Percentiles rank a stretch among this genome's conserved stretches.
These are phyloP conservation scores for Ciconia boyciana DNA, from an alignment of 2,113 vertebrate species.

Conservation along the genomic window DNA sequence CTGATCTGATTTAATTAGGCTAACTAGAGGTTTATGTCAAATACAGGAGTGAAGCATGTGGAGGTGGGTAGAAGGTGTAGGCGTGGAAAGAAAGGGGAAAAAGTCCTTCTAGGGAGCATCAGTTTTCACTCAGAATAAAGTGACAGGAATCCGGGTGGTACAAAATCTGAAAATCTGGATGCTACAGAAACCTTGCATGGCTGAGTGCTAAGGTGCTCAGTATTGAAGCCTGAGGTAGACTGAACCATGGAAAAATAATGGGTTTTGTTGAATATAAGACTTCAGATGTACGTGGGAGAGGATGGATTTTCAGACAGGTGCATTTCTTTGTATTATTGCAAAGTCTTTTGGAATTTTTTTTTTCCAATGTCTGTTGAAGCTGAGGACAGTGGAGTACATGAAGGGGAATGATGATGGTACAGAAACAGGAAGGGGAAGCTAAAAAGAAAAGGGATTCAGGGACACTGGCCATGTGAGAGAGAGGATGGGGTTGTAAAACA, in stretches of 20 bases:
- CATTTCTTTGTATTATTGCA: background rate
- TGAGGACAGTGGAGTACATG: background rate
- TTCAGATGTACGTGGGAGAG: background rate
- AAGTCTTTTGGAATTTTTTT: background rate
- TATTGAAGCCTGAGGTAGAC: background rate
- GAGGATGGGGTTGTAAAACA: background rate
- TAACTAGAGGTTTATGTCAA: constrained; percentile 41
- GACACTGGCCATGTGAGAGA: background rate
- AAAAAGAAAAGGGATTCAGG: background rate
- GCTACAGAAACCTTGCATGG: background rate
- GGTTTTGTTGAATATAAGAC: background rate
- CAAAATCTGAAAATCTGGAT: background rate
- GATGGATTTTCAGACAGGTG: background rate
- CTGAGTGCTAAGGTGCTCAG: background rate
- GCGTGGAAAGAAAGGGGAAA: background rate
- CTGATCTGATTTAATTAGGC: constrained; percentile 31
- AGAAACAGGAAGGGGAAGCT: background rate
- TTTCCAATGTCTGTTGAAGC: background rate
- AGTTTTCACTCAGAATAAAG: background rate
- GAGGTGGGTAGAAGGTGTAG: background rate
- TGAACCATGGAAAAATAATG: background rate
- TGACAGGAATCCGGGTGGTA: background rate
- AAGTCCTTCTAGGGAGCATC: background rate
- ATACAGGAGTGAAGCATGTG: background rate
- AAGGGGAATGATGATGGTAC: background rate